Conservation (phyloP, 2,888 invertebrate species). For the Phytoseiulus persimilis region DNA sequence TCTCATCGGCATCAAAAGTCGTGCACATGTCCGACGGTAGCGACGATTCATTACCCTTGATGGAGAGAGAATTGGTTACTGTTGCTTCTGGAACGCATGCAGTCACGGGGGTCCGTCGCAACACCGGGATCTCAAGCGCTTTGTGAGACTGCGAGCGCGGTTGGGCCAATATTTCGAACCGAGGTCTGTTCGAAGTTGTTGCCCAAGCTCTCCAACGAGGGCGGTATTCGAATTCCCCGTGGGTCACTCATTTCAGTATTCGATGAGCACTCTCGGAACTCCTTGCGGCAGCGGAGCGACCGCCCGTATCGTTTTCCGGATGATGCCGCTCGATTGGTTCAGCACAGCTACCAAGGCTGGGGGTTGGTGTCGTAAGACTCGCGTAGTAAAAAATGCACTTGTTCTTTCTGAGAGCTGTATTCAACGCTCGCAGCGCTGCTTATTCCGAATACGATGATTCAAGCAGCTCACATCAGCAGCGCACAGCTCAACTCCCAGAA, state of each 20-base stretch:
- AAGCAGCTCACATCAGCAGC: neutral
- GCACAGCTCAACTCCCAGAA: neutral
- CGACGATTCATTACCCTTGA: slow-evolving; percentile 88
- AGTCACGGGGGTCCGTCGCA: too few species aligned
- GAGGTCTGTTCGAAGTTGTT: neutral
- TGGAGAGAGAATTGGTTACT: too few species aligned
- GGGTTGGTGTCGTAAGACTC: neutral
- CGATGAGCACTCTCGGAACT: neutral
- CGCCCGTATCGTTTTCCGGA: neutral
- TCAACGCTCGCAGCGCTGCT: neutral
- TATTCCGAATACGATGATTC: neutral
- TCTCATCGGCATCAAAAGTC: slow-evolving; percentile 95
- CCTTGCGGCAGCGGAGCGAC: neutral
- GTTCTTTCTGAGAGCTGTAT: neutral
- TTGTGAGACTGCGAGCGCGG: too few species aligned
- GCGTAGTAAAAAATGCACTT: neutral
- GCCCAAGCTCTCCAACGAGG: neutral
- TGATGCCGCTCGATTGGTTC: neutral
- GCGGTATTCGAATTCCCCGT: neutral
- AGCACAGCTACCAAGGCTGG: neutral
- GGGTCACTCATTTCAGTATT: neutral
- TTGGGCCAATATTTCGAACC: neutral
- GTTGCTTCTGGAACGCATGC: too few species aligned
- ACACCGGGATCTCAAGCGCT: too few species aligned
- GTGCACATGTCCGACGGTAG: slow-evolving; percentile 93